These are phyloP conservation scores for Maniola hyperantus DNA, from an alignment of 2,888 invertebrate species.

Conservation along the genomic window DNA sequence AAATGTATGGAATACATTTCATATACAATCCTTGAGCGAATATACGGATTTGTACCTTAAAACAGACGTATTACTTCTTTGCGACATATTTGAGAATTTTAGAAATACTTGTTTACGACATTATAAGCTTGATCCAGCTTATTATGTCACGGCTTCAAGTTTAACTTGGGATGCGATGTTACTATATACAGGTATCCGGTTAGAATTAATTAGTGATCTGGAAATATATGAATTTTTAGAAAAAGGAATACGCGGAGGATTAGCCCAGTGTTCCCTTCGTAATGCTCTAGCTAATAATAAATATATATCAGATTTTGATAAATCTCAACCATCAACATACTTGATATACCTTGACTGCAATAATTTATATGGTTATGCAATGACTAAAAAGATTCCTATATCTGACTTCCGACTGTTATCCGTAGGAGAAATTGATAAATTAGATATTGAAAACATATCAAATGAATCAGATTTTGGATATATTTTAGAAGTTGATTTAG, in stretches of 20 bases:
- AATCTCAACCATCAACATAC: neutral
- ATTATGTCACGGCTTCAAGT: constrained; percentile 40
- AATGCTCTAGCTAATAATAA: constrained; percentile 42
- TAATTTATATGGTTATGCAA: neutral
- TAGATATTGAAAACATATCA: neutral
- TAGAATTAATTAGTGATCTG: constrained; percentile 30
- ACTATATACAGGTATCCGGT: neutral
- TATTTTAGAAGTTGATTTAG: constrained; percentile 5
- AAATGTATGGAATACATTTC: neutral
- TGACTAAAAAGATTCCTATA: neutral
- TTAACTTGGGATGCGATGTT: constrained; percentile 1
- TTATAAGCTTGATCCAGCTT: constrained; percentile 44
- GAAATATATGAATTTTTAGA: constrained; percentile 41
- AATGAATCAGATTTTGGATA: constrained; percentile 5
- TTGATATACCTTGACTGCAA: constrained; percentile 4
- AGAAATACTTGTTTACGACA: constrained; percentile 37
- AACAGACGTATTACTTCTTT: constrained; percentile 41
- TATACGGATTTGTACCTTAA: constrained; percentile 42
- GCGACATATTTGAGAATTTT: constrained; percentile 48
- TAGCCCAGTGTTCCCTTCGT: constrained; percentile 40
- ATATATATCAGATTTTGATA: constrained; percentile 43
- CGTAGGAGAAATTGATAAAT: neutral
- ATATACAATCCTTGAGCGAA: constrained; percentile 1
- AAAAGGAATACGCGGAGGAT: constrained; percentile 44
- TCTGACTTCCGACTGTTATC: neutral